Evolutionary conservation across 2,888 invertebrate genomes (phyloP), one percentile per base, ranked within the genome.

Genomic region (Girardia tigrina): DNA sequence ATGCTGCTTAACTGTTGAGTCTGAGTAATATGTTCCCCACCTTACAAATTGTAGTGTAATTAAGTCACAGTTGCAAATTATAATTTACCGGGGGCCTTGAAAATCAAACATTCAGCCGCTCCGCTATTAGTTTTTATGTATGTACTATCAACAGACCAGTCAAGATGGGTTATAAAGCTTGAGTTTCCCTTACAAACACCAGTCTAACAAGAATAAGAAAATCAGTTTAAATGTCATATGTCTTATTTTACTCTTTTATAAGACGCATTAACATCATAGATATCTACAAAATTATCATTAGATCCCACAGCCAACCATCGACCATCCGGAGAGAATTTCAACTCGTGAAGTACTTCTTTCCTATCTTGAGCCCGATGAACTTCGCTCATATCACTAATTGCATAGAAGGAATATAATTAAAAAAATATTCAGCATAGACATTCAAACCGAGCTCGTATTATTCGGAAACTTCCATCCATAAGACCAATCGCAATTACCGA

Each of bases 161-260:
- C 85, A n/a, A 85, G 76, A 78, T 85, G 85, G 0, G 84, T 85
- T 77, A 85, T 84, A 79, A 84, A 84, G 78, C 83, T 84, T n/a
- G 83, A 83, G 77, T 79, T 83, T 0, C 84, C 85, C 0, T 80
- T 78, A 77, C 85, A 84, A 6, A 81, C 81, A 2, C 83, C 82
- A 8, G 83, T 80, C n/a, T 80, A 42, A 75, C 73, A 14, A 27
- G 26, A 20, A 28, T 1, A 74, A 14, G 14, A 1, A 0, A 75
- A 26, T n/a, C n/a, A n/a, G n/a, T n/a, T n/a, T n/a, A n/a, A n/a
- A n/a, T n/a, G n/a, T n/a, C n/a, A n/a, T n/a, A n/a, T n/a, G n/a
- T n/a, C n/a, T n/a, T n/a, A 16, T 36, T 8, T 20, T 56, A 56
- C 72, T 26, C 78, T 77, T 69, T 78, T 75, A 69, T 79, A 79